These are phyloP conservation scores for Australoheros facetus DNA, from an alignment of 2,797 vertebrate species.

Conservation along the genomic window DNA sequence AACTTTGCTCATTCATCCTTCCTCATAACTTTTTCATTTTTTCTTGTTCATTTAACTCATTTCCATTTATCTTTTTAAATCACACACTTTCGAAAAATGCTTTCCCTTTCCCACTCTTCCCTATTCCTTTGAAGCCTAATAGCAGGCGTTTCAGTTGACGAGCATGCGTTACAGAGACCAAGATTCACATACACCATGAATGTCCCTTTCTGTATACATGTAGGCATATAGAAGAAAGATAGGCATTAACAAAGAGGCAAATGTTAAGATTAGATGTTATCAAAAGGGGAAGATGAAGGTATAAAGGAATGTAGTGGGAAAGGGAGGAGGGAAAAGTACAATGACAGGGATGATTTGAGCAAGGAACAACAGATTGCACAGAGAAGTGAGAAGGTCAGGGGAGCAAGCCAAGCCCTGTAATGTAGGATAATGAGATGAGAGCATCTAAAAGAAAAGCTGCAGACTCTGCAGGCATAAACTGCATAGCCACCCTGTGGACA, in stretches of 20 bases:
- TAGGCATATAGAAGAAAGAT: background rate
- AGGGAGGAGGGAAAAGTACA: background rate
- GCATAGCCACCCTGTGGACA: slow-evolving; percentile 5
- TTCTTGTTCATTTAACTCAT: background rate
- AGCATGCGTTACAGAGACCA: background rate
- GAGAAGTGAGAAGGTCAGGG: slow-evolving; percentile 40
- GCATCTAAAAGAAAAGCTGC: slow-evolving; percentile 24
- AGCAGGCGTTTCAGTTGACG: background rate
- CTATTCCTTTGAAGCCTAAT: background rate
- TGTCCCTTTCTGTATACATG: too few relatives aligned
- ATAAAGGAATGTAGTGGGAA: background rate
- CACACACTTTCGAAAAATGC: background rate
- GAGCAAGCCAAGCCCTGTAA: slow-evolving; percentile 27
- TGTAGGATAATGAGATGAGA: slow-evolving; percentile 55
- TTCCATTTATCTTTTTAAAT: background rate
- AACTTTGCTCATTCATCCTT: background rate
- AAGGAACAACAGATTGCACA: slow-evolving; percentile 38
- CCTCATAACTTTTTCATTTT: background rate
- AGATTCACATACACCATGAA: background rate
- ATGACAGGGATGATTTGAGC: background rate
- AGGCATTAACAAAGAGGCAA: background rate
- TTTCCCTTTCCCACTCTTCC: background rate
- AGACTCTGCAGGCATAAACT: slow-evolving; percentile 31
- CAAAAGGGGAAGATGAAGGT: background rate
- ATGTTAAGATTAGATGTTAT: background rate